Conservation (phyloP, 2,113 vertebrate genomes). For the Ellobius talpinus region DNA sequence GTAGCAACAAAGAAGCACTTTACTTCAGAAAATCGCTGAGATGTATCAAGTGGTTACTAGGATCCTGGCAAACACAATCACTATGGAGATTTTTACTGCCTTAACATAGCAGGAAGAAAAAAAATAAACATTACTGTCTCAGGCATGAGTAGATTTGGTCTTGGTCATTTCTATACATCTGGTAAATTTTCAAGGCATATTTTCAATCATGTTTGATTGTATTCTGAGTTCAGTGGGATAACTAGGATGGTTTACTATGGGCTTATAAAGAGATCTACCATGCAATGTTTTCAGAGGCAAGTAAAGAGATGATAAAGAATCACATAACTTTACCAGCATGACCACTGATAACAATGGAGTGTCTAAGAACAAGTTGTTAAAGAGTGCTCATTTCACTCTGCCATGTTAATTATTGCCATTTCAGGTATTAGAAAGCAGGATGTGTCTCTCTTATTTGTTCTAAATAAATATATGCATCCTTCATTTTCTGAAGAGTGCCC, state of each 20-base stretch:
- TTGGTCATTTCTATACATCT: background rate
- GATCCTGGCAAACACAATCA: background rate
- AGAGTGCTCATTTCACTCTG: background rate
- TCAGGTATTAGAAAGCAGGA: background rate
- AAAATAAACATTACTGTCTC: background rate
- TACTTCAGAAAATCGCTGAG: background rate
- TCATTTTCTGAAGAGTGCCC: slow-evolving; percentile 8
- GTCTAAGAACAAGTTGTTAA: background rate
- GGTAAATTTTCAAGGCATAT: background rate
- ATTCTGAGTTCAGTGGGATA: background rate
- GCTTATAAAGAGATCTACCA: background rate
- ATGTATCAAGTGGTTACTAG: background rate
- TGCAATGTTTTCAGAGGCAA: background rate
- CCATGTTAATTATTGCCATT: background rate
- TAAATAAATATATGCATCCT: slow-evolving; percentile 21
- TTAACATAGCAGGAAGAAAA: background rate
- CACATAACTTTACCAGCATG: background rate
- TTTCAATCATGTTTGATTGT: background rate
- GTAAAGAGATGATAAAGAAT: background rate
- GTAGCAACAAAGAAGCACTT: background rate
- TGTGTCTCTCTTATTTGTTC: background rate
- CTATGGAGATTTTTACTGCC: background rate
- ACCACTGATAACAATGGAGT: background rate
- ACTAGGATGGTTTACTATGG: background rate
- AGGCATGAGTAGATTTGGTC: background rate